These are phyloP conservation scores for Trematomus loennbergii DNA, from an alignment of 2,113 vertebrate species.

Conservation along the genomic window DNA sequence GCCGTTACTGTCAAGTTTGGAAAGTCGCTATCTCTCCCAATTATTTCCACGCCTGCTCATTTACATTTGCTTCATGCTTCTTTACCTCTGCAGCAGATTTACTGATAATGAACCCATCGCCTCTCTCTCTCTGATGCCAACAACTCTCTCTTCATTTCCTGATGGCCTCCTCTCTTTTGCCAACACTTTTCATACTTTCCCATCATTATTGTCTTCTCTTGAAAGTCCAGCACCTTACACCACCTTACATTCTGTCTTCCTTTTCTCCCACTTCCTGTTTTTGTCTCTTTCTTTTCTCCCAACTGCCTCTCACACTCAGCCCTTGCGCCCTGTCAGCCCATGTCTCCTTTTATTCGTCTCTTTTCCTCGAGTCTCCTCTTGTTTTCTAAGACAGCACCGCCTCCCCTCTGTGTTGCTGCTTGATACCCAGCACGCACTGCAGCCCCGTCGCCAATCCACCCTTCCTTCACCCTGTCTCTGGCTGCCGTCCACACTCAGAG, in stretches of 20 bases:
- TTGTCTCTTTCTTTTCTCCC: conserved; percentile 2
- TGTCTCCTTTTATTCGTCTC: conserved; percentile 3
- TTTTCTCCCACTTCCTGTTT: not conserved
- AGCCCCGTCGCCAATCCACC: conserved; percentile 22
- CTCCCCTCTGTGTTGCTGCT: conserved; percentile 31
- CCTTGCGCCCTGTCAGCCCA: conserved; percentile 37
- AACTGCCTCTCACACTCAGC: conserved; percentile 19
- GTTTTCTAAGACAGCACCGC: conserved; percentile 34
- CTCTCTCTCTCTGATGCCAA: not conserved
- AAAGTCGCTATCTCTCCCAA: conserved; percentile 36
- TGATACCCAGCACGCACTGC: conserved; percentile 44
- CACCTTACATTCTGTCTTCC: not conserved
- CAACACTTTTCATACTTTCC: conserved; percentile 1
- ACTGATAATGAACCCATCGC: conserved; percentile 10
- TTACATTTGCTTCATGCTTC: conserved; percentile 48
- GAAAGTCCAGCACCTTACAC: not conserved
- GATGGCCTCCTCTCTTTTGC: not conserved
- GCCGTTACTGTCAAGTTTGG: not conserved
- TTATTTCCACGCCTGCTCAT: conserved; percentile 66
- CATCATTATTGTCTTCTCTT: not conserved
- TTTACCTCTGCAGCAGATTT: conserved; percentile 48
- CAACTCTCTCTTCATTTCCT: not conserved
- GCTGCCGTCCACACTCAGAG: conserved; percentile 37
- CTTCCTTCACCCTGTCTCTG: conserved; percentile 37
- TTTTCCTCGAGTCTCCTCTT: not conserved